Percentiles rank a stretch among this genome's conserved stretches.
These are phyloP conservation scores for Heliconius erato DNA, from an alignment of 2,888 invertebrate genomes.

Conservation along the genomic window DNA sequence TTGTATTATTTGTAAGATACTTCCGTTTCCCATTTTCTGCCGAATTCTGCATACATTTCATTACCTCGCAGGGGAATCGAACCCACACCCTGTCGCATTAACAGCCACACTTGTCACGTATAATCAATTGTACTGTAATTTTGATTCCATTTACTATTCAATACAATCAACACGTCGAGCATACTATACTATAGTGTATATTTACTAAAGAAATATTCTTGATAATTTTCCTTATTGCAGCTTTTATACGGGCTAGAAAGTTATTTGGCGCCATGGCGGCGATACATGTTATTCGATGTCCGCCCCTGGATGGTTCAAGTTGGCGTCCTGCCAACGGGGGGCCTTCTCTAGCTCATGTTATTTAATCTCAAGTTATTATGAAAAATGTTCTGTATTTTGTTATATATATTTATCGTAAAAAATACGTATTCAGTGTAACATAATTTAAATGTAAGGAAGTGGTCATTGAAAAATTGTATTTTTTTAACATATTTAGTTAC, in stretches of 20 bases:
- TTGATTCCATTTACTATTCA: too few relatives aligned
- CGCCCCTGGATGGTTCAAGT: not conserved
- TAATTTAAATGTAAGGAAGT: not conserved
- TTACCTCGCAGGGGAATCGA: too few relatives aligned
- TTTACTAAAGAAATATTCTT: not conserved
- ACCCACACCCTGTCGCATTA: too few relatives aligned
- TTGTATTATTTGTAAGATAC: too few relatives aligned
- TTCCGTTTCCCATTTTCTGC: too few relatives aligned
- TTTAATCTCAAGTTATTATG: not conserved
- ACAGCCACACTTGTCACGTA: too few relatives aligned
- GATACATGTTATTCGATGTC: conserved; percentile 9
- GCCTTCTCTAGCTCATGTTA: not conserved
- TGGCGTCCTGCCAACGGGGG: conserved; percentile 42
- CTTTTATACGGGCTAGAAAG: conserved; percentile 9
- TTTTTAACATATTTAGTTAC: too few relatives aligned
- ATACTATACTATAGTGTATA: too few relatives aligned
- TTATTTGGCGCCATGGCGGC: conserved; percentile 43
- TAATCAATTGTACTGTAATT: too few relatives aligned
- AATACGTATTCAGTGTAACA: not conserved
- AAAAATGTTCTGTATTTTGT: not conserved
- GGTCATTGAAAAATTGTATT: too few relatives aligned
- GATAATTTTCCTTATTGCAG: conserved; percentile 2
- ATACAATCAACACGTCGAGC: too few relatives aligned
- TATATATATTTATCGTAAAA: not conserved
- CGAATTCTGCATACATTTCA: too few relatives aligned